A percentile compares a stretch with the other conserved stretches of the same genome.
These are phyloP conservation scores for Falco peregrinus DNA, from an alignment of 2,797 vertebrate species.

Conservation along the genomic window DNA sequence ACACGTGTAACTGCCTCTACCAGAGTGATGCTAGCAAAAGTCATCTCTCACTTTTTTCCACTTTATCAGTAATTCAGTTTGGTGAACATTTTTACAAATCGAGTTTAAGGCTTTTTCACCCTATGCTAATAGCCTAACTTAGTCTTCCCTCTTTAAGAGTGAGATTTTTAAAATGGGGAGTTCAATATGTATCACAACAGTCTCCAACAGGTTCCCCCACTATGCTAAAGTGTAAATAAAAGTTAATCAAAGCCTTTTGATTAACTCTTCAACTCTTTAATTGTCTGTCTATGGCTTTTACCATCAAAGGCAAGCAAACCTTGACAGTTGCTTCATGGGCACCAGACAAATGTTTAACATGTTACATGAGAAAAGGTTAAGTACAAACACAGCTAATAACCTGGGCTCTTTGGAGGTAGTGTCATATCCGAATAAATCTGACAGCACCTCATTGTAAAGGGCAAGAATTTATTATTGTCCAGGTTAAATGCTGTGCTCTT, in stretches of 20 bases:
- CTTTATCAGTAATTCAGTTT: neutral
- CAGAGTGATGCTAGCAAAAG: neutral
- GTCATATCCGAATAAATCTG: conserved; percentile 64
- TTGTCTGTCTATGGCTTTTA: conserved; percentile 33
- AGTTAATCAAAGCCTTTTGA: neutral
- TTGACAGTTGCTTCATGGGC: conserved; percentile 26
- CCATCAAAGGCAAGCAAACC: conserved; percentile 4
- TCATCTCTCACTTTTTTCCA: neutral
- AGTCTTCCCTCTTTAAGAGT: neutral
- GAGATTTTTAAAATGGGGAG: neutral
- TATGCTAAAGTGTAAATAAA: neutral
- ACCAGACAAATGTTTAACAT: conserved; percentile 54
- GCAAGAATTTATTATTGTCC: conserved; percentile 67
- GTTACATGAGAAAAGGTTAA: conserved; percentile 67
- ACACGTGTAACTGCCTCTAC: neutral
- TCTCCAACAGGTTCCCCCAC: neutral
- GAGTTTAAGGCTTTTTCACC: neutral
- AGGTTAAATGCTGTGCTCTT: conserved; percentile 63
- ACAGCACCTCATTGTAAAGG: conserved; percentile 66
- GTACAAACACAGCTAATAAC: conserved; percentile 61
- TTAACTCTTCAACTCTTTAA: conserved; percentile 20
- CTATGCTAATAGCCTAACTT: neutral
- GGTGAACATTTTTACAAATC: neutral
- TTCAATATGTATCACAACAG: neutral
- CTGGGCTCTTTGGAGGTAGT: conserved; percentile 32